These are phyloP conservation scores for Koerneria pararmatus DNA, from an alignment of 2,888 invertebrate species.

Conservation along the genomic window DNA sequence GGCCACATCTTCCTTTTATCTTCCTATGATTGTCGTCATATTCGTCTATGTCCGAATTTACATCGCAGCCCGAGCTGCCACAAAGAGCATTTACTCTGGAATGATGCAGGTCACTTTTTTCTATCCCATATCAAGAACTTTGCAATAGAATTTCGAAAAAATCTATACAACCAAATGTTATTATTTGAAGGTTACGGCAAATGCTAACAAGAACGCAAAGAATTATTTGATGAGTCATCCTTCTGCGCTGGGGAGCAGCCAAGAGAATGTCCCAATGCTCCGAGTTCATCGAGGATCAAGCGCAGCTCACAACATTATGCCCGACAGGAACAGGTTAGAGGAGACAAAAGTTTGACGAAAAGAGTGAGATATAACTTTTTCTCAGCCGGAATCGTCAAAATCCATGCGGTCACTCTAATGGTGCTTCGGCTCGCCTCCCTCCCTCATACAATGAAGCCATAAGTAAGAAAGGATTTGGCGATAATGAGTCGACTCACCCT, in stretches of 20 bases:
- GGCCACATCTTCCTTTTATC: conserved; percentile 93
- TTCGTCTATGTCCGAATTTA: conserved; percentile 97
- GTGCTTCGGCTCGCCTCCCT: no score
- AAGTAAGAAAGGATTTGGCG: no score
- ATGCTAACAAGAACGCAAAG: conserved; percentile 56
- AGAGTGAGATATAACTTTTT: background rate
- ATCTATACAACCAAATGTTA: background rate
- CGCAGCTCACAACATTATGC: conserved; percentile 29
- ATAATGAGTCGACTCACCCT: no score
- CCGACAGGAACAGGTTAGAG: background rate
- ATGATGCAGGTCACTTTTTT: conserved; percentile 43
- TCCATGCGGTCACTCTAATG: background rate
- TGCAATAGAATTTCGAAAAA: background rate
- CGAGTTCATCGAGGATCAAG: conserved; percentile 54
- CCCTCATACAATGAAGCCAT: no score
- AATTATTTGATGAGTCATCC: conserved; percentile 54
- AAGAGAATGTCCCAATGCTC: conserved; percentile 53
- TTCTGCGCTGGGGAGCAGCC: conserved; percentile 38
- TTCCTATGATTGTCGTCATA: conserved; percentile 94
- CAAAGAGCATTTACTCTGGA: conserved; percentile 56
- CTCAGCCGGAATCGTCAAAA: background rate
- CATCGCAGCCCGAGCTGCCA: conserved; percentile 71
- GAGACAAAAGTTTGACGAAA: background rate
- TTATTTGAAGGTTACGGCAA: conserved; percentile 48
- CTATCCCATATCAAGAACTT: background rate